phyloP scores from a whole-genome alignment of 2,797 vertebrate genomes.

The Anas acuta region DNA sequence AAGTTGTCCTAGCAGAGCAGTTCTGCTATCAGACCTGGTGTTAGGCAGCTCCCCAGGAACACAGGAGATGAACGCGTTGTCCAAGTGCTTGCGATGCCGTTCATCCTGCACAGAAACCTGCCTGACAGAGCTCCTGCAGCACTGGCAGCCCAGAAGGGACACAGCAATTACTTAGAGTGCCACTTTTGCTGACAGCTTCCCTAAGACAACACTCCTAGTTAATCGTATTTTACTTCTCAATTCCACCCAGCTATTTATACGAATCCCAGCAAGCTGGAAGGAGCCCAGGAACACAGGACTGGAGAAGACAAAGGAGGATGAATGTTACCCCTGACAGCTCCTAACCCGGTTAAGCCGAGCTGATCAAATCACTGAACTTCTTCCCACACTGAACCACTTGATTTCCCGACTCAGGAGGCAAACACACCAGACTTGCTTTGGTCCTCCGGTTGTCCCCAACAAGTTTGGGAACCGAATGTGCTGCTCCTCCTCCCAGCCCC shows the following conservation, averaged over 20 bases:
- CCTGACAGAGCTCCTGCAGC: neutral
- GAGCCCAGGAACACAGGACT: neutral
- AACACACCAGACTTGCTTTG: neutral
- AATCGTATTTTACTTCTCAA: neutral
- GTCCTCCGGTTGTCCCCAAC: neutral
- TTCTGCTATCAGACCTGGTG: neutral
- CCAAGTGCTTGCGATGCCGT: neutral
- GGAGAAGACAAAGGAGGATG: neutral
- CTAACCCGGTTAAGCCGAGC: neutral
- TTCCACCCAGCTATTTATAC: neutral
- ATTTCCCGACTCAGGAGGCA: neutral
- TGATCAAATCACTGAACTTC: neutral
- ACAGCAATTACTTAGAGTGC: neutral
- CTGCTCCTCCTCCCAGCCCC: neutral
- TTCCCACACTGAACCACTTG: rapidly evolving
- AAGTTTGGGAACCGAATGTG: neutral
- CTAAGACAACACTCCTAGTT: neutral
- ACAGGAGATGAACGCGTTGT: neutral
- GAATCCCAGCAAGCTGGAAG: neutral
- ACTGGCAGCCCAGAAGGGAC: neutral
- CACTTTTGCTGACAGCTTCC: neutral
- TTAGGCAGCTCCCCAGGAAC: neutral
- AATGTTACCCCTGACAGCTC: neutral
- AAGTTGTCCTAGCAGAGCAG: neutral
- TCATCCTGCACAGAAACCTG: neutral